A percentile compares a stretch with the other conserved stretches of the same genome.
phyloP scores from a whole-genome alignment of 2,888 invertebrate genomes.

The Chrysolina oricalcia region DNA sequence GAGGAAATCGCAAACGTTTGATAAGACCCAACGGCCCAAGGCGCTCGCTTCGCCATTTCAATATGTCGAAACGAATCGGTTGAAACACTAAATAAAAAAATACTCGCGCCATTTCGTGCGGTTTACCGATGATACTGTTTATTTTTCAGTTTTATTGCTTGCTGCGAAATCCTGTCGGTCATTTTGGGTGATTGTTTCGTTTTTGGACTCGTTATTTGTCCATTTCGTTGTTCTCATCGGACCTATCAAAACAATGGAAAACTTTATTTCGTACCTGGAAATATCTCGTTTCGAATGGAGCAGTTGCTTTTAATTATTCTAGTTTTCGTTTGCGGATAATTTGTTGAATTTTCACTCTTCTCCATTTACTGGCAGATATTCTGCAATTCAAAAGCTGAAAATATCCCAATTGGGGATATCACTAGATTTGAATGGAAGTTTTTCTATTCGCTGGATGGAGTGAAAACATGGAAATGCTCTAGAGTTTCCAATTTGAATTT shows the following conservation, averaged over 20 bases:
- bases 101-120: neutral
- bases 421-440: neutral
- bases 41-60: constrained; percentile 26
- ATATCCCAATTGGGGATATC: neutral
- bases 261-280: neutral
- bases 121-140: constrained; percentile 24
- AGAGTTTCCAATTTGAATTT: neutral
- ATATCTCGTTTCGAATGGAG: constrained; percentile 1
- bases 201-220: constrained; percentile 18
- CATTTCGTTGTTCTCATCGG: neutral
- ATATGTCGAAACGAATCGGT: constrained; percentile 26
- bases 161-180: constrained; percentile 21
- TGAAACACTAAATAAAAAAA: constrained; percentile 6
- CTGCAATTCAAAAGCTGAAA: neutral
- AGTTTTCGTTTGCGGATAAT: neutral
- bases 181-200: constrained; percentile 30
- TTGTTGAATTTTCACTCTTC: neutral
- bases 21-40: constrained; percentile 24
- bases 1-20: constrained; percentile 30
- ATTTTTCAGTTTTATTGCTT: constrained; percentile 22
- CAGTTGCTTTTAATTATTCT: constrained; percentile 10
- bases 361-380: neutral
- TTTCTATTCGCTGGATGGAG: neutral
- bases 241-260: constrained; percentile 17
- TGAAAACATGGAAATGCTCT: neutral